Percentiles rank a stretch among this genome's conserved stretches.
Evolutionary conservation across 2,113 vertebrate species (phyloP).

Genomic region (Pandion haliaetus): DNA sequence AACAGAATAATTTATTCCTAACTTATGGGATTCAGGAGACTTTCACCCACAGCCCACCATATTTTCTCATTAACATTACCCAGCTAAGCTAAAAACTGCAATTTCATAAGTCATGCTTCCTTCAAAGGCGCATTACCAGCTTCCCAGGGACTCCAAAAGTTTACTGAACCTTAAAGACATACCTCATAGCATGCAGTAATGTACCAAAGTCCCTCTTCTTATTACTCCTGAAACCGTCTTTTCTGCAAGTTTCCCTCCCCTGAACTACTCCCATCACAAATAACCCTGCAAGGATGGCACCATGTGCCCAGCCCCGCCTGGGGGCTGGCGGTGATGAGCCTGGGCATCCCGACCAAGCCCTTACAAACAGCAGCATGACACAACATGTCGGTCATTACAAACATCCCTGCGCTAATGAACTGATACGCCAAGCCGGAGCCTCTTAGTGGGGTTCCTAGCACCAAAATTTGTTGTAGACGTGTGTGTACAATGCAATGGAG

Average conservation of each 20-base stretch:
- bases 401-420: background rate
- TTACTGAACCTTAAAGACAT: constrained; percentile 32
- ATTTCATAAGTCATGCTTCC: constrained; percentile 26
- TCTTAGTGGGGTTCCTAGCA: background rate
- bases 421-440: rapidly evolving
- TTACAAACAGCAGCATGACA: background rate
- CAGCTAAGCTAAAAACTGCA: constrained; percentile 45
- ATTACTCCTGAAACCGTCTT: background rate
- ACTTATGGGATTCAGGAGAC: constrained; percentile 12
- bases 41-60: background rate
- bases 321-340: background rate
- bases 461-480: background rate
- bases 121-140: constrained; percentile 25
- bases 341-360: background rate
- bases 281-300: background rate
- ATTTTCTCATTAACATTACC: constrained; percentile 48
- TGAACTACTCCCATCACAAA: background rate
- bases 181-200: background rate
- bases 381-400: background rate
- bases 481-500: too few relatives aligned
- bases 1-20: constrained; percentile 40
- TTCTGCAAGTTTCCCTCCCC: background rate
- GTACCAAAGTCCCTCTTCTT: background rate
- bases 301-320: rapidly evolving
- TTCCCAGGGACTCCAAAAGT: constrained; percentile 40